These are phyloP conservation scores for Pardosa pseudoannulata DNA, from an alignment of 2,888 invertebrate genomes.

Conservation along the genomic window DNA sequence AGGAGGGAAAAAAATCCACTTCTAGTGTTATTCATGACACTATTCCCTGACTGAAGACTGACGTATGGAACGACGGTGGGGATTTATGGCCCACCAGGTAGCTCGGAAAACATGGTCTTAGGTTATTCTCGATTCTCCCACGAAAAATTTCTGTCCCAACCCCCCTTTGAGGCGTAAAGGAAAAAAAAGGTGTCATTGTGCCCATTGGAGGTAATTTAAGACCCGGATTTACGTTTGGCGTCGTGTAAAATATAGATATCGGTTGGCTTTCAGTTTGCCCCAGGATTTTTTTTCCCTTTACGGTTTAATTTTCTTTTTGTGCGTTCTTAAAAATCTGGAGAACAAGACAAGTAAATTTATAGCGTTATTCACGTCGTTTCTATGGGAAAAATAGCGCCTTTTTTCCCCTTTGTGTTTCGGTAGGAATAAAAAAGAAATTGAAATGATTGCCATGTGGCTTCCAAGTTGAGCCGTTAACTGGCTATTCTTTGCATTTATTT, in stretches of 20 bases:
- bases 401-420: conserved; percentile 24
- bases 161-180: neutral
- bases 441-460: neutral
- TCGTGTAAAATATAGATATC: conserved; percentile 68
- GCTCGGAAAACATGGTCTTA: conserved; percentile 59
- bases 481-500: neutral
- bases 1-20: conserved; percentile 27
- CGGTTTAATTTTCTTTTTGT: conserved; percentile 37
- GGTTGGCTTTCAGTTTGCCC: conserved; percentile 33
- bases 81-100: conserved; percentile 70
- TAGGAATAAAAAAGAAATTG: neutral
- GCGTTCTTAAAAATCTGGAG: conserved; percentile 32
- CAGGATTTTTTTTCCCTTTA: conserved; percentile 27
- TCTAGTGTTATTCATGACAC: conserved; percentile 53
- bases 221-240: conserved; percentile 66
- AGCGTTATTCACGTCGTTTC: conserved; percentile 35
- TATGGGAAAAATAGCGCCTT: conserved; percentile 54
- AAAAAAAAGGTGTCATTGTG: conserved; percentile 65
- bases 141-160: conserved; percentile 44
- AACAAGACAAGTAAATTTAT: conserved; percentile 63
- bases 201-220: conserved; percentile 63
- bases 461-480: neutral
- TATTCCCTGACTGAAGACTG: conserved; percentile 31
- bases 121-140: conserved; percentile 55
- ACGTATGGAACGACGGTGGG: conserved; percentile 36